Conservation (phyloP, 1,140 invertebrate genomes). For the Caenorhabditis brenneri region DNA sequence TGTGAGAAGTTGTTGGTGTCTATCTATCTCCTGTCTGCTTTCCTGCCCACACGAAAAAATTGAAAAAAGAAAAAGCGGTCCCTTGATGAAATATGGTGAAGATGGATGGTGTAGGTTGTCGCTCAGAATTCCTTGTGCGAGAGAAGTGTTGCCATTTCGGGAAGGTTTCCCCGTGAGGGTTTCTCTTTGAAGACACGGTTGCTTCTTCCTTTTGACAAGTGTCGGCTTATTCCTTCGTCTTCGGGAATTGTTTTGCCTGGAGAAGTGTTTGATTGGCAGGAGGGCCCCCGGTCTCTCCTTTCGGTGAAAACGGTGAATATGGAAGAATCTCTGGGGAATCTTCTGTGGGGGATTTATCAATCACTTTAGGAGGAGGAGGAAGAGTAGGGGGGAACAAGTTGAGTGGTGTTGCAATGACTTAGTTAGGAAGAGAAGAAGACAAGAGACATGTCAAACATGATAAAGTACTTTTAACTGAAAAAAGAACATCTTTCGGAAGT, state of each 20-base stretch:
- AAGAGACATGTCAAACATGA: no score
- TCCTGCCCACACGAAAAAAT: no score
- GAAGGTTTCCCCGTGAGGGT: conserved; percentile 24
- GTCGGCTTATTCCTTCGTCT: background rate
- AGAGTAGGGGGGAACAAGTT: no score
- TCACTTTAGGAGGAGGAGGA: background rate
- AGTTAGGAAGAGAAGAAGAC: background rate
- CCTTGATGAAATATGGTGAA: conserved; percentile 43
- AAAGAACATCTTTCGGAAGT: no score
- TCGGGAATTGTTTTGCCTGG: conserved; percentile 39
- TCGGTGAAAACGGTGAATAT: background rate
- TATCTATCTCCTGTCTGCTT: no score
- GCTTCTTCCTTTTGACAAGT: background rate
- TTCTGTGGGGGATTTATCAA: conserved; percentile 38
- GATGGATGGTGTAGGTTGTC: conserved; percentile 39
- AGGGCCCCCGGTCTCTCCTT: no score
- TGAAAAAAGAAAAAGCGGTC: conserved; percentile 23
- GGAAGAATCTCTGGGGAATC: background rate
- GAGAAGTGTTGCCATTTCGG: conserved; percentile 38
- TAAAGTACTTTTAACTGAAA: background rate
- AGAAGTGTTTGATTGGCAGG: conserved; percentile 43
- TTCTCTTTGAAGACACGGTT: background rate
- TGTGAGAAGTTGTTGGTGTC: no score
- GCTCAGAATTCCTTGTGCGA: background rate
- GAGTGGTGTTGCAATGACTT: background rate